Percentiles rank a stretch among this genome's conserved stretches.
Evolutionary conservation across 2,888 invertebrate genomes (phyloP).

Genomic region (Himalopsyche japonica): DNA sequence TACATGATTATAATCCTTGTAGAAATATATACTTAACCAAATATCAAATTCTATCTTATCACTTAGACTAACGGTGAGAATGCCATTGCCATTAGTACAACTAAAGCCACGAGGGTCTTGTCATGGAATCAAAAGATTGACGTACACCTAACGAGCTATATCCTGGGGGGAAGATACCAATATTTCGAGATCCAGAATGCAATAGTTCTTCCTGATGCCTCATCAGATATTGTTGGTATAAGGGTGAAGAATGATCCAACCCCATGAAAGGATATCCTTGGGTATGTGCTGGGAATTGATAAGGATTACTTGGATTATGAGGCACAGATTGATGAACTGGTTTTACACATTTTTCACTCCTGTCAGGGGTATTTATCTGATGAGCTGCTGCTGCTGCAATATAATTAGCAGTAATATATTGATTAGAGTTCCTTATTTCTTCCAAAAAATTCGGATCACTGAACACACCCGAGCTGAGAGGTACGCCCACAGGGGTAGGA

Average conservation of each 20-base stretch:
- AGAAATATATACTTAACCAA: constrained; percentile 1
- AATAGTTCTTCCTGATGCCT: constrained; percentile 64
- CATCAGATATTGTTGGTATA: constrained; percentile 75
- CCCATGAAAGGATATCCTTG: constrained; percentile 67
- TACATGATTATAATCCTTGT: background rate
- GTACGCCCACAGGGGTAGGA: constrained; percentile 60
- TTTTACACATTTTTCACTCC: constrained; percentile 54
- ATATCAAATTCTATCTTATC: background rate
- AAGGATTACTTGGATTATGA: constrained; percentile 49
- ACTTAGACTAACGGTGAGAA: background rate
- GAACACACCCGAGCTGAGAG: constrained; percentile 53
- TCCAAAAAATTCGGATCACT: constrained; percentile 70
- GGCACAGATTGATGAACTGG: constrained; percentile 56
- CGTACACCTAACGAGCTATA: constrained; percentile 68
- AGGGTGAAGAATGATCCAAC: constrained; percentile 65
- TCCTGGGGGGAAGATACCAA: constrained; percentile 68
- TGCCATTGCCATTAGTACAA: background rate
- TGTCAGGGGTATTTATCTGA: constrained; percentile 49
- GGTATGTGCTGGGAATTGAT: constrained; percentile 65
- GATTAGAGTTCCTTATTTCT: constrained; percentile 67
- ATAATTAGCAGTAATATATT: constrained; percentile 62
- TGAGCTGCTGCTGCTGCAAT: constrained; percentile 54
- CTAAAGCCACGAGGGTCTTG: constrained; percentile 70
- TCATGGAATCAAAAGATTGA: constrained; percentile 73
- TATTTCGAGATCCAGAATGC: constrained; percentile 65